Conservation (phyloP, 2,888 invertebrate genomes). For the Pachycephus smyrnensis region DNA sequence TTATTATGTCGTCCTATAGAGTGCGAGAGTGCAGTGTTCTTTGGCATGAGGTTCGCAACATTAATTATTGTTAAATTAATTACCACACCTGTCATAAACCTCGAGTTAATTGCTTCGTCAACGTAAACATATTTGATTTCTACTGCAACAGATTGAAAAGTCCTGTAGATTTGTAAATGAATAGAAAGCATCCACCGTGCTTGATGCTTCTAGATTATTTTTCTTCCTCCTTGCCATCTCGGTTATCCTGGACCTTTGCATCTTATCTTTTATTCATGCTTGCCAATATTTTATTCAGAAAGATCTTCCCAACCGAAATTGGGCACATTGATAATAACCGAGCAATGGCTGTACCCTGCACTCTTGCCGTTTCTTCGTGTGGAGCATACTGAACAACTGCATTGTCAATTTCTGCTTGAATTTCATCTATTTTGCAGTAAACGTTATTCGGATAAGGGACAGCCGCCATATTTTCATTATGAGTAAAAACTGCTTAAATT, state of each 20-base stretch:
- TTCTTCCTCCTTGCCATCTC: neutral
- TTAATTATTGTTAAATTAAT: neutral
- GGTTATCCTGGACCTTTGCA: slow-evolving; percentile 25
- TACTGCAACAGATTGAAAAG: neutral
- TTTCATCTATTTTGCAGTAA: neutral
- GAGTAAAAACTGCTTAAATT: no score
- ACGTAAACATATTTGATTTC: neutral
- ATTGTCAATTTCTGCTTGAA: neutral
- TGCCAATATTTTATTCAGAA: neutral
- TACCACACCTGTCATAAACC: neutral
- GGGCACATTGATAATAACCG: neutral
- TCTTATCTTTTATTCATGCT: slow-evolving; percentile 36
- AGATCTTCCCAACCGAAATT: neutral
- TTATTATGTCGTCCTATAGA: neutral
- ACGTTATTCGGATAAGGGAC: no score
- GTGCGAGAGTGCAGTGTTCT: neutral
- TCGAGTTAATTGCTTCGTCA: neutral
- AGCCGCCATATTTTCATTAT: no score
- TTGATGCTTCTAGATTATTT: neutral
- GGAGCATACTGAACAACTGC: neutral
- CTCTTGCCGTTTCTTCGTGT: neutral
- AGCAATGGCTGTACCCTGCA: neutral
- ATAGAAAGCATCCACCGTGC: neutral
- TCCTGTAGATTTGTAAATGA: neutral
- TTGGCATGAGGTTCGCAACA: neutral